These are phyloP conservation scores for Nyctereutes procyonoides DNA, from an alignment of 2,113 vertebrate species.

Conservation along the genomic window DNA sequence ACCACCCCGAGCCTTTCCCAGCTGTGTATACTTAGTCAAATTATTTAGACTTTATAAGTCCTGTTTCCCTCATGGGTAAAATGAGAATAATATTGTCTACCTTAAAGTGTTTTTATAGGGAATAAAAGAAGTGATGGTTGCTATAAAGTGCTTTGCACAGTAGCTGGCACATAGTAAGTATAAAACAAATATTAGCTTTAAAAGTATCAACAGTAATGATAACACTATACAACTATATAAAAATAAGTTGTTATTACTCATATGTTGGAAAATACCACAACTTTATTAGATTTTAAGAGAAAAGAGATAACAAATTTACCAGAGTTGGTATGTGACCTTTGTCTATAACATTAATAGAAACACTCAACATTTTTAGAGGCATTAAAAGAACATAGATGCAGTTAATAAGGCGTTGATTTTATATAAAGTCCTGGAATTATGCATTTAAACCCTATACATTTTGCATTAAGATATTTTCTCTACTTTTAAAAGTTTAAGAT, in stretches of 20 bases:
- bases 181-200: constrained; percentile 23
- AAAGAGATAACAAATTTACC: neutral
- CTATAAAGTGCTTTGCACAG: neutral
- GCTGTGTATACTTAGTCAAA: neutral
- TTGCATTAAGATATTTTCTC: neutral
- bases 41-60: neutral
- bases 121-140: neutral
- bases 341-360: neutral
- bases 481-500: neutral
- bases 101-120: neutral
- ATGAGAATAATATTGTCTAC: neutral
- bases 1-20: neutral
- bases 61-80: neutral
- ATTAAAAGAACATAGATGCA: neutral
- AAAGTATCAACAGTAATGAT: constrained; percentile 16
- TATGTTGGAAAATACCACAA: neutral
- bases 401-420: neutral
- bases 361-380: neutral
- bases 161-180: neutral
- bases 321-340: neutral
- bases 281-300: neutral
- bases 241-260: neutral
- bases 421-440: accelerated
- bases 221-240: neutral
- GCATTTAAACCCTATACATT: neutral